Percentiles rank a stretch among this genome's conserved stretches.
These are phyloP conservation scores for Gortyna flavago DNA, from an alignment of 2,888 invertebrate genomes.

Conservation along the genomic window DNA sequence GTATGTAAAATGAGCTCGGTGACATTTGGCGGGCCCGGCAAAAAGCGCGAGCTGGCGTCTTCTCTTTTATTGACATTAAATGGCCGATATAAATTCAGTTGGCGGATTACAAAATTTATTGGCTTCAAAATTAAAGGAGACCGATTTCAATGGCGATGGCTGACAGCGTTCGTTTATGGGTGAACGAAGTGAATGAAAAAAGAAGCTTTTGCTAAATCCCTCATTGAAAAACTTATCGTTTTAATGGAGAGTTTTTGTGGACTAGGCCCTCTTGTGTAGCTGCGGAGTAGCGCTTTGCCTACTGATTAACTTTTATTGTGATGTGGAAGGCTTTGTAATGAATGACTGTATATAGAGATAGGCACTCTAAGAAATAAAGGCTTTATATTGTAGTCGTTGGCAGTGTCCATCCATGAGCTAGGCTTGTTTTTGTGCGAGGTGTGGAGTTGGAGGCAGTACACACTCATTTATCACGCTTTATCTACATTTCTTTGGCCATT, in stretches of 20 bases:
- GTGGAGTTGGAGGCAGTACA: conserved; percentile 40
- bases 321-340: conserved; percentile 50
- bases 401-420: conserved; percentile 38
- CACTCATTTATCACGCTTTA: conserved; percentile 53
- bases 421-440: conserved; percentile 47
- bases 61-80: conserved; percentile 87
- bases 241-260: conserved; percentile 77
- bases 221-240: conserved; percentile 81
- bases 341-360: conserved; percentile 51
- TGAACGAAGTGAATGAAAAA: conserved; percentile 79
- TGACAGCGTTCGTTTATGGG: conserved; percentile 86
- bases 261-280: conserved; percentile 42
- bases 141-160: conserved; percentile 88
- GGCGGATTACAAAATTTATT: conserved; percentile 90
- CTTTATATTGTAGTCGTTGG: conserved; percentile 44
- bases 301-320: conserved; percentile 57
- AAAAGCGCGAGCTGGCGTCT: conserved; percentile 77
- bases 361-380: conserved; percentile 38
- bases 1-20: conserved; percentile 85
- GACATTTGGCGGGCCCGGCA: conserved; percentile 78
- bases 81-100: conserved; percentile 88
- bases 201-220: conserved; percentile 72
- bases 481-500: conserved; percentile 50
- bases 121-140: conserved; percentile 89
- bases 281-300: conserved; percentile 62